Evolutionary conservation across 1,140 invertebrate species (phyloP).

Genomic region (Rhagoletis zephyria): DNA sequence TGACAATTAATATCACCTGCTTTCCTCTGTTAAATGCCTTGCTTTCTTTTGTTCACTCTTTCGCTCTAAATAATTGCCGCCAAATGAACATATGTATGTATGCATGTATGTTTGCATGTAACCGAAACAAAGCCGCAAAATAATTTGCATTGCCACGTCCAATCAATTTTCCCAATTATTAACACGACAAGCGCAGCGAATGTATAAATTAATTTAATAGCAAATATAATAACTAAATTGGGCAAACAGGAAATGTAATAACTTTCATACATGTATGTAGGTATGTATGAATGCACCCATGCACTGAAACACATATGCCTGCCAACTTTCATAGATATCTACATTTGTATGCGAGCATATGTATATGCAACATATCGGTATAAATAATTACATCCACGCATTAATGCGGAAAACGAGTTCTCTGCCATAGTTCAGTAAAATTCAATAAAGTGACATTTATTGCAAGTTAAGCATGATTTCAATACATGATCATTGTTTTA

Average conservation of each 20-base stretch:
- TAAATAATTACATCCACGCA: too few species aligned
- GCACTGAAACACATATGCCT: not conserved
- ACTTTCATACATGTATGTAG: not conserved
- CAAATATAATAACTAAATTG: not conserved
- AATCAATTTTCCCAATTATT: slow-evolving; percentile 46
- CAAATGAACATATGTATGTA: too few species aligned
- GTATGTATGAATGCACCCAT: not conserved
- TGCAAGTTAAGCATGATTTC: slow-evolving; percentile 26
- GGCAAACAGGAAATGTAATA: not conserved
- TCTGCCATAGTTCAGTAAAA: not conserved
- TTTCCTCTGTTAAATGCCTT: not conserved
- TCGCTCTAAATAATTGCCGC: not conserved
- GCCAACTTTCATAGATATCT: not conserved
- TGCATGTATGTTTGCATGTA: too few species aligned
- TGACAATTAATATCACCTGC: not conserved
- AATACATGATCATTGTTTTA: not conserved
- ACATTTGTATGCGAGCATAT: not conserved
- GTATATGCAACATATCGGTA: not conserved
- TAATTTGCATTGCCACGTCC: slow-evolving; percentile 33
- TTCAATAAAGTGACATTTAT: slow-evolving; percentile 44
- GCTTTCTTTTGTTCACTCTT: not conserved
- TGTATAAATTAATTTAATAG: slow-evolving; percentile 20
- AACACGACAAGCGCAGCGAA: slow-evolving; percentile 24
- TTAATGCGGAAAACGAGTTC: not conserved
- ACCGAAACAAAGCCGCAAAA: slow-evolving; percentile 33